A percentile compares a stretch with the other conserved stretches of the same genome.
phyloP scores from a whole-genome alignment of 2,888 invertebrate species.

The Sthenelais limicola region DNA sequence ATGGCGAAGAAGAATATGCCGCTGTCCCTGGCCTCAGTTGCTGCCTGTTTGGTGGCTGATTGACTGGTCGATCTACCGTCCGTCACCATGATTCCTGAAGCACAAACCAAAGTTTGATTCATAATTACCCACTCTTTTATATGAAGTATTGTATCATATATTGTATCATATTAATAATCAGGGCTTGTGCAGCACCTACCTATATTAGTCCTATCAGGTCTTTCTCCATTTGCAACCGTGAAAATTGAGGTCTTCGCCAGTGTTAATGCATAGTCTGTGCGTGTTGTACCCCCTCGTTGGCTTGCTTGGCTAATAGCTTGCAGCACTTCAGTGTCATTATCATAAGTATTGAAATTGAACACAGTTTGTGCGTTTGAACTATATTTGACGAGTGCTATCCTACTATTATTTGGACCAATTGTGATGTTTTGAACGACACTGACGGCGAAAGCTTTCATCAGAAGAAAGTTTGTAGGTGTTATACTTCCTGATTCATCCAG shows the following conservation, averaged over 20 bases:
- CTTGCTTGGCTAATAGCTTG: slow-evolving; percentile 29
- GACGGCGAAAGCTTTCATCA: neutral
- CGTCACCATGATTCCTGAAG: slow-evolving; percentile 11
- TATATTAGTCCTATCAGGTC: slow-evolving; percentile 55
- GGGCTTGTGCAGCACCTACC: slow-evolving; percentile 42
- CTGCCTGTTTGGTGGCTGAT: neutral
- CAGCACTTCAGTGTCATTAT: slow-evolving; percentile 49
- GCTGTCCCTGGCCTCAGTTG: neutral
- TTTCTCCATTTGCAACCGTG: slow-evolving; percentile 57
- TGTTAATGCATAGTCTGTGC: slow-evolving; percentile 58
- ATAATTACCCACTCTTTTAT: too few species aligned
- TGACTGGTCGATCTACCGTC: slow-evolving; percentile 14
- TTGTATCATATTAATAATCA: neutral
- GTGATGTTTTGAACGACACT: slow-evolving; percentile 7
- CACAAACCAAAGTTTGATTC: too few species aligned
- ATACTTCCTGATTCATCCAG: slow-evolving; percentile 23
- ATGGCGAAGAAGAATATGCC: slow-evolving; percentile 13
- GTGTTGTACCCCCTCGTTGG: slow-evolving; percentile 56
- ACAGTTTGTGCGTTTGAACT: neutral
- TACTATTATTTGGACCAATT: neutral
- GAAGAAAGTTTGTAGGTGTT: neutral
- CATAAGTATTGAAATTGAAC: slow-evolving; percentile 59
- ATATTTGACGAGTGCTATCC: slow-evolving; percentile 5
- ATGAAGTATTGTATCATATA: neutral
- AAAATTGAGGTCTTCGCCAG: slow-evolving; percentile 59